Conservation (phyloP, 2,113 vertebrate species). For the Grammomys surdaster region DNA sequence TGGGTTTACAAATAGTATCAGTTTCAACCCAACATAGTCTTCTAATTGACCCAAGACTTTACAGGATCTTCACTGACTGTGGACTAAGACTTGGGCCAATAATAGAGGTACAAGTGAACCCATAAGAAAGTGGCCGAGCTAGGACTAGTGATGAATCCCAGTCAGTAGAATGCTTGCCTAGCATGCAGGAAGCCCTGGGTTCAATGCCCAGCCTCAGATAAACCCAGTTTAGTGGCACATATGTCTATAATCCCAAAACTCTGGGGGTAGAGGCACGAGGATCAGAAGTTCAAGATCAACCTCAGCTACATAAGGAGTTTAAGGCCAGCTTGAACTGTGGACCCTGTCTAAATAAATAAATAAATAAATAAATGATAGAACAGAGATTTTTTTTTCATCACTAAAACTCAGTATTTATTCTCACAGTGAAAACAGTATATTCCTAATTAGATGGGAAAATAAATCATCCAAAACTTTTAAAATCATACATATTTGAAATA, state of each 20-base stretch:
- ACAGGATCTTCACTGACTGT: background rate
- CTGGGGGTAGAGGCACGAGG: background rate
- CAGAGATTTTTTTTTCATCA: background rate
- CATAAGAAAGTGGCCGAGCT: background rate
- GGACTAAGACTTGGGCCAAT: background rate
- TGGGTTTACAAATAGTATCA: background rate
- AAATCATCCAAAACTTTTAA: background rate
- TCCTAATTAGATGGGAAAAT: background rate
- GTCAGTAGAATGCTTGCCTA: background rate
- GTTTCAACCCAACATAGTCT: background rate
- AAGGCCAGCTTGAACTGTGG: background rate
- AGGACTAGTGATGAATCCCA: background rate
- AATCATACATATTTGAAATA: slow-evolving; percentile 33
- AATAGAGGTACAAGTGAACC: background rate
- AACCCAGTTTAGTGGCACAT: background rate
- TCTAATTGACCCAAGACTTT: background rate
- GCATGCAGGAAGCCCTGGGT: background rate
- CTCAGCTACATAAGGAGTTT: background rate
- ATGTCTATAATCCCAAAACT: background rate
- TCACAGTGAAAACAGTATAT: background rate
- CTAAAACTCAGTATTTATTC: background rate
- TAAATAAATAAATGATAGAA: background rate
- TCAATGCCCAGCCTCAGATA: background rate
- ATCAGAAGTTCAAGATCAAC: background rate
- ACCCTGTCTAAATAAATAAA: background rate